Conservation (phyloP, 2,888 invertebrate genomes). For the Barypeithes pellucidus region DNA sequence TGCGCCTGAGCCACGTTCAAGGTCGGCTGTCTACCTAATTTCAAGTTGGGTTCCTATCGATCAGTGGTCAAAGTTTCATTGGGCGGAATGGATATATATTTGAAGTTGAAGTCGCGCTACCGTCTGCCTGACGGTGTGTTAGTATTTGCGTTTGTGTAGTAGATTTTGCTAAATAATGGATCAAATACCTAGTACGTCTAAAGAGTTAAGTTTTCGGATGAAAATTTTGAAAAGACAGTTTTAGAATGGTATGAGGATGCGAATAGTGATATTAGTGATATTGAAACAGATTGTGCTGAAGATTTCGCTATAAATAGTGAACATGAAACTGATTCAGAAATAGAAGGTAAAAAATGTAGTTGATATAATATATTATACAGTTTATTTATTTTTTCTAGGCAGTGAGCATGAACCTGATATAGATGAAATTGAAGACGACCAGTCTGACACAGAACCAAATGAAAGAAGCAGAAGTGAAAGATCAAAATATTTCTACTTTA, state of each 20-base stretch:
- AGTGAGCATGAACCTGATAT: conserved; percentile 4
- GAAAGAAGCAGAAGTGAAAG: conserved; percentile 10
- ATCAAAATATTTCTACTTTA: conserved; percentile 33
- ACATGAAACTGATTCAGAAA: conserved; percentile 2
- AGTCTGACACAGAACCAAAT: conserved; percentile 19
- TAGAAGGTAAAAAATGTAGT: conserved; percentile 13
- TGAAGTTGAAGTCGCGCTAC: neutral
- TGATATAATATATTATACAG: conserved; percentile 8
- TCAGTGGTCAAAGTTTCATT: neutral
- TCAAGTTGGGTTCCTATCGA: conserved; percentile 1
- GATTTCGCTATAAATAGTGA: conserved; percentile 15
- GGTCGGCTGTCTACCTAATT: conserved; percentile 13
- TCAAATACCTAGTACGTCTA: no score
- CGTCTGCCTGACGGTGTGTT: conserved; percentile 12
- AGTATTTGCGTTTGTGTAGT: neutral
- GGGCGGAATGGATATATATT: neutral
- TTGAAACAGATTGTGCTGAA: conserved; percentile 6
- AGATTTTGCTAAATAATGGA: no score
- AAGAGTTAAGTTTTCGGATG: conserved; percentile 18
- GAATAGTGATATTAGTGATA: conserved; percentile 6
- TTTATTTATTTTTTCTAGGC: conserved; percentile 4
- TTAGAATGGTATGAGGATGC: conserved; percentile 2
- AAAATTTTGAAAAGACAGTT: conserved; percentile 11
- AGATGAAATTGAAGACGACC: conserved; percentile 30
- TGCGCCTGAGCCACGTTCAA: neutral